Evolutionary conservation across 1,140 invertebrate genomes (phyloP), one percentile per base, ranked within the genome.

Genomic region (Ips nitidus): DNA sequence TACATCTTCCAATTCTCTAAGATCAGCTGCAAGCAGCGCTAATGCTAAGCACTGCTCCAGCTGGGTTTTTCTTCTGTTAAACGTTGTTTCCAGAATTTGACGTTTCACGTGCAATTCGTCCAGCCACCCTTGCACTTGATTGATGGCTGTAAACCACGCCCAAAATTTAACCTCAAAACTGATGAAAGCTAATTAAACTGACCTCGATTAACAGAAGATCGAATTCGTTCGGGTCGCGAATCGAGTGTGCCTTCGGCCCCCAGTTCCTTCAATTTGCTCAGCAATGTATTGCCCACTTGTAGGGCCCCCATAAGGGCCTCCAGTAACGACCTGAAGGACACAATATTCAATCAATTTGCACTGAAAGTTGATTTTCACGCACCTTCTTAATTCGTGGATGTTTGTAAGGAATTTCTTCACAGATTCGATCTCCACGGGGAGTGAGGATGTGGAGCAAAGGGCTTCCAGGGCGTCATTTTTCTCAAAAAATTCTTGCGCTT

Each of bases 1-100:
- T n/a, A 82, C 78, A 6, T 86, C 81, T 73, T 90, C 87, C 7
- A 93, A 82, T 76, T 91, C 87, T 53, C 86, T 82, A 39, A 94
- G 81, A 80, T 94, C 90, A 38, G 86, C 84, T 37, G 91, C 90
- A 4, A 94, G 81, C 64, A 92, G 80, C 53, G 89, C 89, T 37
- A 94, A 81, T 45, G 90, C 90, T 66, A 93, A 81, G 71, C 91
- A 91, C 79, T 94, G 91, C 75, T 94, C 91, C 69, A 94, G 83
- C 74, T 91, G 85, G 1, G 81, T 83, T 76, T 89, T 89, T 70
- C 87, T 82, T 82, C 82, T 87, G 69, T 87, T 85, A 84, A 91
- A 93, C n/a, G 88, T 85, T 4, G 87, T 79, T 78, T 95, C 93
- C 41, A 95, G 81, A 69, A 86, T 81, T 71, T 88, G 86, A 71